Base-by-base conservation (phyloP, 2,113 vertebrate genomes). In the Cyphomyrus discorhynchus region DNA sequence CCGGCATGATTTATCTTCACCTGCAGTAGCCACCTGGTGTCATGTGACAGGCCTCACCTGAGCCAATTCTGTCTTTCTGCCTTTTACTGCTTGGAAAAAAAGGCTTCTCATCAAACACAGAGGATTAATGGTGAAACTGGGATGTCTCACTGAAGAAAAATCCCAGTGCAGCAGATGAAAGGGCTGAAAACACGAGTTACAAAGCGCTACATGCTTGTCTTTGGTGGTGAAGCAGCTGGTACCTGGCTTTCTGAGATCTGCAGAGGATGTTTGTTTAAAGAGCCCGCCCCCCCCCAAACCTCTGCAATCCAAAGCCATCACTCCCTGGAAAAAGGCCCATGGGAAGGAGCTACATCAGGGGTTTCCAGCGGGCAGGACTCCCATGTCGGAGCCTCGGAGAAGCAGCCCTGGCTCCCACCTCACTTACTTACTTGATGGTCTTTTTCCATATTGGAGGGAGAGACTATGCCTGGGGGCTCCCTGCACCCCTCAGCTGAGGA, bases 21-120 rank as follows among this genome's bases (percentile, higher is more conserved):
- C 86, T 31, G 31, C 91, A 88, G 94, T 90, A 90, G 92, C 95
- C 93, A 94, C 93, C 93, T 96, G 94, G 92, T 94, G 94, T 92
- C 91, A 93, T 90, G 93, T 49, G 89, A 90, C 90, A 89, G 9
- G 49, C 77, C 50, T 62, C 46, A 89, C 80, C 77, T 89, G 80
- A 47, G 52, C 39, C 21, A 85, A 46, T 70, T 89, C 45, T 80
- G 53, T 85, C 91, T 82, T 90, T 49, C 52, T 56, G 1, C 45
- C 45, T 86, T 86, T 31, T 21, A 10, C 56, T 49, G 27, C 27
- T 82, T 50, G 31, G 88, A 5, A 42, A 42, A 88, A 74, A 49
- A 21, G 46, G 21, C n/a, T 77, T 82, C 82, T 46, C 77, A 84
- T 58, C 52, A 58, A 82, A 24, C 13, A n/a, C 31, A 62, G 88